Evolutionary conservation across 2,797 vertebrate genomes (phyloP).

Genomic region (Garrulus glandarius): DNA sequence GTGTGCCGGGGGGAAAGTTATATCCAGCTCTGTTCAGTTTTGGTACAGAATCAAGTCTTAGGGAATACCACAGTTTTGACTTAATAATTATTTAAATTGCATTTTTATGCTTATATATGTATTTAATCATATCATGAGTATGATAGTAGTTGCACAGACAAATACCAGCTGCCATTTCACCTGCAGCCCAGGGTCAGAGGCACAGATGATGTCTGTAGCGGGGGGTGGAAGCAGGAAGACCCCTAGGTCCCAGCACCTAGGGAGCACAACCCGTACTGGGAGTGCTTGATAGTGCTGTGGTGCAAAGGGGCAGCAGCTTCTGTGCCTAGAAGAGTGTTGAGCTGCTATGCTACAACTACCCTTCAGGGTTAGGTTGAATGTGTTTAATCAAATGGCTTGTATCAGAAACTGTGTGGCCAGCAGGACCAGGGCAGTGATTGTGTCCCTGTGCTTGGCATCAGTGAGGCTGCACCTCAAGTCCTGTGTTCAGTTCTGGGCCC

Average conservation of each 20-base stretch:
- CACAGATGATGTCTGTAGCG: background rate
- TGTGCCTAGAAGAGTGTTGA: background rate
- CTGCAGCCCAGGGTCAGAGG: background rate
- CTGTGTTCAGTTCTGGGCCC: background rate
- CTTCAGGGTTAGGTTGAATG: background rate
- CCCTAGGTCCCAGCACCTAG: background rate
- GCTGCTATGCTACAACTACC: background rate
- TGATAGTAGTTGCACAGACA: background rate
- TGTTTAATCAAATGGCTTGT: background rate
- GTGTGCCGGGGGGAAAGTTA: background rate
- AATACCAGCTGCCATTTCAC: background rate
- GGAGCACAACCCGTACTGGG: rapidly evolving
- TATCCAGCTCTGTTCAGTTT: background rate
- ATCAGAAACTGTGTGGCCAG: background rate
- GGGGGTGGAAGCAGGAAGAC: background rate
- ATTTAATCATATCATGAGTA: background rate
- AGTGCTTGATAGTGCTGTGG: rapidly evolving
- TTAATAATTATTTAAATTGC: conserved; percentile 6
- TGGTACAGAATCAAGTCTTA: conserved; percentile 7
- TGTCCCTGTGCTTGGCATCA: background rate
- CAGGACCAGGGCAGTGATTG: background rate
- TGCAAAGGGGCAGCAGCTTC: background rate
- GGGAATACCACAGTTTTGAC: background rate
- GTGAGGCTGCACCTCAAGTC: background rate
- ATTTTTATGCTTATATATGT: background rate